phyloP scores from a whole-genome alignment of 2,888 invertebrate species.

The Polyommatus iphigenia region DNA sequence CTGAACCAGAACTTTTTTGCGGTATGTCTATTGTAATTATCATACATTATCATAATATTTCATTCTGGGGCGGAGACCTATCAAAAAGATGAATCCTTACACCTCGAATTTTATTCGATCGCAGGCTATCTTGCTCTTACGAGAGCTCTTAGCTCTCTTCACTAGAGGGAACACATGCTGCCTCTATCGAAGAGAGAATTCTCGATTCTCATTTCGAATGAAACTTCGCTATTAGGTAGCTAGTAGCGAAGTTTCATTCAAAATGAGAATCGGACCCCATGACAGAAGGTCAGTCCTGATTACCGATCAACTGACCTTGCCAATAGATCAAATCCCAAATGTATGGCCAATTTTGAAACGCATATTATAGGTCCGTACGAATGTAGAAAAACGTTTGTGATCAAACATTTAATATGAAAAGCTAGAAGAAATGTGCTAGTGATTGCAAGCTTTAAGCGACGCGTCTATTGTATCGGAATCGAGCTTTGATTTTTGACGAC shows the following conservation, averaged over 20 bases:
- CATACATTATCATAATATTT: neutral
- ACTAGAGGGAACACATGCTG: no score
- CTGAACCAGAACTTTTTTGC: neutral
- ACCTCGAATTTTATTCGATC: no score
- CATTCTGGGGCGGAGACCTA: neutral
- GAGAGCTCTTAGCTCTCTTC: no score
- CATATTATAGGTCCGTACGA: neutral
- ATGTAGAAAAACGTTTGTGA: neutral
- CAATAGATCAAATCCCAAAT: conserved; percentile 48
- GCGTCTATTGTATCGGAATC: neutral
- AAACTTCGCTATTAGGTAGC: no score
- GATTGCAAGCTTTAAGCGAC: neutral
- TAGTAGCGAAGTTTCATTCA: no score
- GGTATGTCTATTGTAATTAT: neutral
- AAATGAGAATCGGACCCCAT: neutral
- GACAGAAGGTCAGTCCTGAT: conserved; percentile 22
- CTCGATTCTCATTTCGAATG: no score
- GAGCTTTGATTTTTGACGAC: no score
- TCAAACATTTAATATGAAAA: neutral
- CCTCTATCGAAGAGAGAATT: no score
- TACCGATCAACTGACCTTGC: conserved; percentile 8
- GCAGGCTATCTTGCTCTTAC: no score
- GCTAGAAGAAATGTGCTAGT: neutral
- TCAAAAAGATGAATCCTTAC: neutral
- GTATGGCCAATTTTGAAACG: conserved; percentile 36